These are phyloP conservation scores for Drosophila nasuta DNA, from an alignment of 1,140 invertebrate species.

Conservation along the genomic window DNA sequence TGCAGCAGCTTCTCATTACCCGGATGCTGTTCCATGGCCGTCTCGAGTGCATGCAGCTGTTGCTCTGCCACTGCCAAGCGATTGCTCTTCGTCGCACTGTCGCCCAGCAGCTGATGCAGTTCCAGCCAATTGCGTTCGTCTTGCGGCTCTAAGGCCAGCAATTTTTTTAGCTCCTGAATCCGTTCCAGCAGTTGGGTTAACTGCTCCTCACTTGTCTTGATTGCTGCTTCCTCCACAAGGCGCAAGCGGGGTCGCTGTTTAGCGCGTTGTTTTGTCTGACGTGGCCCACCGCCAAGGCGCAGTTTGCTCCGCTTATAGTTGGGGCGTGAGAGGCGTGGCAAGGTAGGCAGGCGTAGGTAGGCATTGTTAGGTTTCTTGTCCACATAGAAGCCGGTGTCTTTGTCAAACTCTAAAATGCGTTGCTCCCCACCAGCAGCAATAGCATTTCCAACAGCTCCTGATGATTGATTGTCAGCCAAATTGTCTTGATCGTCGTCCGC, in stretches of 20 bases:
- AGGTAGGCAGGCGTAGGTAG: constrained; percentile 59
- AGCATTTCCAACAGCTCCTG: neutral
- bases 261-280: neutral
- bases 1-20: constrained; percentile 87
- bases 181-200: neutral
- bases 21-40: constrained; percentile 81
- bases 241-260: neutral
- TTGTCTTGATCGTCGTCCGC: neutral
- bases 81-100: constrained; percentile 50
- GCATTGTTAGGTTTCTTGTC: constrained; percentile 86
- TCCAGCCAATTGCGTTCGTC: constrained; percentile 42
- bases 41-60: constrained; percentile 50
- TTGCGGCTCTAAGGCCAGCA: constrained; percentile 35
- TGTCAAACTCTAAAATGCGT: constrained; percentile 67
- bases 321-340: constrained; percentile 78
- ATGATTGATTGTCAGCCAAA: neutral
- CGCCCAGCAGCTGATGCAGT: constrained; percentile 48
- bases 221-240: neutral
- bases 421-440: neutral
- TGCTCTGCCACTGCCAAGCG: constrained; percentile 59
- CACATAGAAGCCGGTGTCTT: constrained; percentile 86
- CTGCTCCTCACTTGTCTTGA: neutral
- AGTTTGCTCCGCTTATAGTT: constrained; percentile 49
- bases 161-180: constrained; percentile 23
- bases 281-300: neutral